A percentile compares a stretch with the other conserved stretches of the same genome.
phyloP scores from a whole-genome alignment of 2,888 invertebrate species.

The Scotopteryx bipunctaria region DNA sequence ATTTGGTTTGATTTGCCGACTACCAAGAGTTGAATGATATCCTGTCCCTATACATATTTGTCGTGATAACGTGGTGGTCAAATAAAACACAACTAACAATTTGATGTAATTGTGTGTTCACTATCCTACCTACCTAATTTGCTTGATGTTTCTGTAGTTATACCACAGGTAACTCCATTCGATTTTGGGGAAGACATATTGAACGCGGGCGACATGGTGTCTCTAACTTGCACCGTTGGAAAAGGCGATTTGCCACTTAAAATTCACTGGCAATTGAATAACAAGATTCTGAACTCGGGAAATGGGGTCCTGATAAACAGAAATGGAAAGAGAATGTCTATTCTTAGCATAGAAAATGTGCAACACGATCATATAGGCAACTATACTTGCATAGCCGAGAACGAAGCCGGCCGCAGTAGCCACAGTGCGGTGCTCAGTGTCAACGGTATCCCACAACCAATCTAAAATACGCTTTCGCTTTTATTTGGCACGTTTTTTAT shows the following conservation, averaged over 20 bases:
- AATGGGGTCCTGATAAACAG: constrained; percentile 84
- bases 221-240: constrained; percentile 87
- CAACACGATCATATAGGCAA: constrained; percentile 84
- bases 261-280: constrained; percentile 88
- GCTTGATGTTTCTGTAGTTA: constrained; percentile 86
- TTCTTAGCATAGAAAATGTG: constrained; percentile 86
- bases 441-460: constrained; percentile 82
- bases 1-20: constrained; percentile 18
- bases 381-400: constrained; percentile 86
- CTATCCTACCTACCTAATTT: constrained; percentile 4
- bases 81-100: constrained; percentile 11
- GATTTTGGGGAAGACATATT: constrained; percentile 89
- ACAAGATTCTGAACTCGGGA: constrained; percentile 72
- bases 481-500: constrained; percentile 37
- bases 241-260: constrained; percentile 88
- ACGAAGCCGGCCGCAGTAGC: constrained; percentile 85
- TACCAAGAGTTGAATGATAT: neutral
- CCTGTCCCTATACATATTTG: neutral
- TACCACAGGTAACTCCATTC: constrained; percentile 91
- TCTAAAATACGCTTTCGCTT: constrained; percentile 48
- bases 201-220: constrained; percentile 89
- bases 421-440: constrained; percentile 87
- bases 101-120: constrained; percentile 9
- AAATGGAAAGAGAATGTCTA: constrained; percentile 86
- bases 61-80: constrained; percentile 10